Percentiles rank a stretch among this genome's conserved stretches.
Evolutionary conservation across 2,888 invertebrate species (phyloP).

Genomic region (Hoplodrina ambigua): DNA sequence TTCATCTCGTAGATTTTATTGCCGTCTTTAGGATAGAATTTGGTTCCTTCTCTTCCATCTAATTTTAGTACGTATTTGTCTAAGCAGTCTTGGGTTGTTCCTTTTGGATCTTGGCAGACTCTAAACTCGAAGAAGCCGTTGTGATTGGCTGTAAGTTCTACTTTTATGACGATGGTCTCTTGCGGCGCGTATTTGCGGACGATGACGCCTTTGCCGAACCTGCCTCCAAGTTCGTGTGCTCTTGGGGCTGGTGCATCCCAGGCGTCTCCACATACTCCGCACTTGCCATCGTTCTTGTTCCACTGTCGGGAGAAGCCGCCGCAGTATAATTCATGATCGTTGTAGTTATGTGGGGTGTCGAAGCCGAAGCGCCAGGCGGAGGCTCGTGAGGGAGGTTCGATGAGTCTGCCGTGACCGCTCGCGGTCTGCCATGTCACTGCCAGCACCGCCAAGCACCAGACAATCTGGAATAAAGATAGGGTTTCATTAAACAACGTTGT

Average conservation of each 20-base stretch:
- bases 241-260: conserved; percentile 94
- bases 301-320: conserved; percentile 96
- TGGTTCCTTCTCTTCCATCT: conserved; percentile 86
- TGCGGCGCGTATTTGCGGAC: conserved; percentile 94
- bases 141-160: conserved; percentile 97
- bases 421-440: conserved; percentile 78
- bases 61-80: conserved; percentile 93
- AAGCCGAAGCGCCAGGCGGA: conserved; percentile 97
- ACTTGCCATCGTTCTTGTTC: conserved; percentile 95
- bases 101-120: conserved; percentile 93
- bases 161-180: conserved; percentile 92
- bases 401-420: conserved; percentile 93
- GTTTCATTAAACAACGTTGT: conserved; percentile 9
- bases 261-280: conserved; percentile 96
- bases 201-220: conserved; percentile 95
- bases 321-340: conserved; percentile 96
- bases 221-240: conserved; percentile 95
- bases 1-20: conserved; percentile 95
- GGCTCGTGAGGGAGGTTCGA: conserved; percentile 96
- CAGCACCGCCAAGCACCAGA: conserved; percentile 80
- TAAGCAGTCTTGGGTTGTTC: conserved; percentile 94
- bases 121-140: conserved; percentile 96
- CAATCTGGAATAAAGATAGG: conserved; percentile 75
- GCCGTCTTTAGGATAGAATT: conserved; percentile 94
- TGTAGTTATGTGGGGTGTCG: conserved; percentile 96